These are phyloP conservation scores for Schizaphis graminum DNA, from an alignment of 2,888 invertebrate species.

Conservation along the genomic window DNA sequence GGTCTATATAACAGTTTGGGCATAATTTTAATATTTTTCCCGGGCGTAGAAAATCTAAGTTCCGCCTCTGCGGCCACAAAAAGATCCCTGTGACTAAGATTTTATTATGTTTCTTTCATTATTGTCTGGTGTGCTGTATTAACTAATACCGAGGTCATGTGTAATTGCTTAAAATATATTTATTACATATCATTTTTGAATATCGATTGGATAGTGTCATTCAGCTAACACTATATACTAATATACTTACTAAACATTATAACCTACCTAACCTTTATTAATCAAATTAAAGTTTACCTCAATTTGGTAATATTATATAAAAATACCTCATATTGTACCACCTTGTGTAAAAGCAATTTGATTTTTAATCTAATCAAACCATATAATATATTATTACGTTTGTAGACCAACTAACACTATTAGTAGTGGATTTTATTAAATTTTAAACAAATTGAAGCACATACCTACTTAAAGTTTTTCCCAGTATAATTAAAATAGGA, in stretches of 20 bases:
- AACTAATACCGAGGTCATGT: conserved; percentile 47
- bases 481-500: not conserved
- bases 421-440: not conserved
- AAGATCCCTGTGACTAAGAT: conserved; percentile 47
- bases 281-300: not conserved
- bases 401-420: not conserved
- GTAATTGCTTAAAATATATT: conserved; percentile 42
- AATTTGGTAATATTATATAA: not conserved
- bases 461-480: not conserved
- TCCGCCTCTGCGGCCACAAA: too few species aligned
- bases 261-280: not conserved
- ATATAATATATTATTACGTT: not conserved
- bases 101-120: conserved; percentile 43
- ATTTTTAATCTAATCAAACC: not conserved
- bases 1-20: too few species aligned
- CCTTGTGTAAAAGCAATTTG: not conserved
- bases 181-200: not conserved
- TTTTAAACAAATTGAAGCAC: not conserved
- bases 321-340: not conserved
- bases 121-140: not conserved
- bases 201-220: not conserved
- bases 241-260: not conserved
- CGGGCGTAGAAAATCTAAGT: too few species aligned
- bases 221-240: not conserved
- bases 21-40: too few species aligned